A percentile compares a stretch with the other conserved stretches of the same genome.
Conservation (phyloP, 2,113 vertebrate species). For the Vanacampus margaritifer region DNA sequence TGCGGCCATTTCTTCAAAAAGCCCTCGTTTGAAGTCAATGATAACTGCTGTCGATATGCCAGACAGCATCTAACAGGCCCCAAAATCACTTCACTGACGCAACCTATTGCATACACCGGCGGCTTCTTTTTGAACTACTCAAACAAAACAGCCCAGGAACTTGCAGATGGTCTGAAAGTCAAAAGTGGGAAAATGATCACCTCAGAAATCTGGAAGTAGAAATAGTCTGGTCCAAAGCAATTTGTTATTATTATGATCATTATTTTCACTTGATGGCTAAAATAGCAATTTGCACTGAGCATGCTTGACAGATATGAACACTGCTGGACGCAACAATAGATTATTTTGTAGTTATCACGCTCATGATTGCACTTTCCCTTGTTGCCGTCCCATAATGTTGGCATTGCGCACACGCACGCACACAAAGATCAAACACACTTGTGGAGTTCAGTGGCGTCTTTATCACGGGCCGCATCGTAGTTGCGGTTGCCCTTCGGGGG, state of each 20-base stretch:
- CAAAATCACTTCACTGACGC: slow-evolving; percentile 28
- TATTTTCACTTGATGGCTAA: background rate
- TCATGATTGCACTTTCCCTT: too few species aligned
- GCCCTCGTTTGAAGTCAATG: slow-evolving; percentile 18
- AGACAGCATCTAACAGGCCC: slow-evolving; percentile 18
- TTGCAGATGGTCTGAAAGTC: slow-evolving; percentile 38
- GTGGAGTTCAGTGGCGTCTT: background rate
- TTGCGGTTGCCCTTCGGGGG: background rate
- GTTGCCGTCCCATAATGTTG: background rate
- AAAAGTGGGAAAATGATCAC: background rate
- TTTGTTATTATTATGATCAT: background rate
- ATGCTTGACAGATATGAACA: background rate
- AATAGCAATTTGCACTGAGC: background rate
- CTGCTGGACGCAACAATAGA: too few species aligned
- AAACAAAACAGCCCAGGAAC: slow-evolving; percentile 24
- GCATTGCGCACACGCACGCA: background rate
- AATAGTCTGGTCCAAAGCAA: background rate
- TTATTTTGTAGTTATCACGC: too few species aligned
- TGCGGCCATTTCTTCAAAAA: slow-evolving; percentile 6
- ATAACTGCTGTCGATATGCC: slow-evolving; percentile 23
- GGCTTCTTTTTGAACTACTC: slow-evolving; percentile 28
- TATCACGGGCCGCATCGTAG: background rate
- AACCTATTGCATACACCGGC: slow-evolving; percentile 42
- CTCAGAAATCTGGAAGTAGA: too few species aligned
- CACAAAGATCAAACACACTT: background rate